Percentiles rank a stretch among this genome's conserved stretches.
These are phyloP conservation scores for Drosophila micromelanica DNA, from an alignment of 1,140 invertebrate species.

Conservation along the genomic window DNA sequence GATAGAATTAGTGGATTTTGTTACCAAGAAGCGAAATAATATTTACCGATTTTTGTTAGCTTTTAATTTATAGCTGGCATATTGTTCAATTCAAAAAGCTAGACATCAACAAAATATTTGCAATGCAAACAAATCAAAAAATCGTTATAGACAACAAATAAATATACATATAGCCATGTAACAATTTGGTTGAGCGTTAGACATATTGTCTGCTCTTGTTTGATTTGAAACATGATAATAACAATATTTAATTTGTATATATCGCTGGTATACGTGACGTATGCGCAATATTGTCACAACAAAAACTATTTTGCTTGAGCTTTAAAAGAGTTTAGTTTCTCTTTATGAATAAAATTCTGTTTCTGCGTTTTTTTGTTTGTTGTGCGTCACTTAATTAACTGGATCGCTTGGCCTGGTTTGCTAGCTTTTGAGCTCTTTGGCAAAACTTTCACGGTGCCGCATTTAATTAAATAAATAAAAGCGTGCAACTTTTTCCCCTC, in stretches of 20 bases:
- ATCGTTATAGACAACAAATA: too few relatives aligned
- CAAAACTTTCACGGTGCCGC: slow-evolving; percentile 57
- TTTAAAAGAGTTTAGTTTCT: background rate
- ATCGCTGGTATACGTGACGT: background rate
- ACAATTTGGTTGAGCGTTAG: too few relatives aligned
- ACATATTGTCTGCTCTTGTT: too few relatives aligned
- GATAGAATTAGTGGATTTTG: slow-evolving; percentile 6
- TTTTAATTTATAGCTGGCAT: background rate
- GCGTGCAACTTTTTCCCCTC: slow-evolving; percentile 55
- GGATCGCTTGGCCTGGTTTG: slow-evolving; percentile 17
- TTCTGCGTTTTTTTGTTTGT: background rate
- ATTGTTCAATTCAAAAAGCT: too few relatives aligned
- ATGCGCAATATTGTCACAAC: background rate
- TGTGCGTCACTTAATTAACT: slow-evolving; percentile 31
- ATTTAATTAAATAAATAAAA: slow-evolving; percentile 81
- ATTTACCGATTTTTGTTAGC: background rate
- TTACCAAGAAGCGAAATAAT: slow-evolving; percentile 3
- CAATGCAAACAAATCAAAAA: background rate
- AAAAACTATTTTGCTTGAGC: background rate
- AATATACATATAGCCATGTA: too few relatives aligned
- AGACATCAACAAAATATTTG: background rate
- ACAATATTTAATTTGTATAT: background rate
- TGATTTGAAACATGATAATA: too few relatives aligned
- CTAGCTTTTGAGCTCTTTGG: slow-evolving; percentile 31
- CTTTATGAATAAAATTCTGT: too few relatives aligned